phyloP scores from a whole-genome alignment of 2,888 invertebrate genomes.

The Germaria angustata region DNA sequence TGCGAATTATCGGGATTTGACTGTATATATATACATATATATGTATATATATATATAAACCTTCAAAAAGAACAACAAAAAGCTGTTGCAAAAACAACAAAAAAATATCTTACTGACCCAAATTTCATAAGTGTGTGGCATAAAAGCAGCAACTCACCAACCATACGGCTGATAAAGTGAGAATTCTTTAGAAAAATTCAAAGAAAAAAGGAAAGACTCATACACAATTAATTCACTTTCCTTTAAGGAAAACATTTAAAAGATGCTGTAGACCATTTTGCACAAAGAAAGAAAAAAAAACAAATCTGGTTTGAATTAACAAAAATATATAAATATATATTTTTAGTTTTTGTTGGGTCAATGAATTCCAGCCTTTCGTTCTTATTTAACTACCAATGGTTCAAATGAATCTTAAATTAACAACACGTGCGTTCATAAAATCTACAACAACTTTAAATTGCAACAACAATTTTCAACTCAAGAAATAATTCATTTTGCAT shows the following conservation, averaged over 20 bases:
- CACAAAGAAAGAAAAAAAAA: neutral
- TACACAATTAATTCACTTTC: slow-evolving; percentile 66
- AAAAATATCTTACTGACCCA: slow-evolving; percentile 57
- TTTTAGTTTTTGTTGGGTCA: slow-evolving; percentile 39
- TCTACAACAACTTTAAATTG: slow-evolving; percentile 16
- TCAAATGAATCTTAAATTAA: slow-evolving; percentile 45
- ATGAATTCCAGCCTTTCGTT: slow-evolving; percentile 22
- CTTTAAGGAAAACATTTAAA: slow-evolving; percentile 48
- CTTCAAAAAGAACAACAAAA: neutral
- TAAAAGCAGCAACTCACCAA: slow-evolving; percentile 2
- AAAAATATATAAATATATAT: slow-evolving; percentile 1
- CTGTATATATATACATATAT: too few species aligned
- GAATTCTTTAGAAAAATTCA: slow-evolving; percentile 3
- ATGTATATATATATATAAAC: too few species aligned
- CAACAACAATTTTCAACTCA: slow-evolving; percentile 26
- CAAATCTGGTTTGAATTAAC: slow-evolving; percentile 44
- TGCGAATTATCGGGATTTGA: too few species aligned
- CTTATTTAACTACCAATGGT: neutral
- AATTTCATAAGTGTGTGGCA: slow-evolving; percentile 50
- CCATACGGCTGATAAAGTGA: slow-evolving; percentile 7
- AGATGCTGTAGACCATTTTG: slow-evolving; percentile 36
- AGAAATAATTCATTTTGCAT: slow-evolving; percentile 3
- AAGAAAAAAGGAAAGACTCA: slow-evolving; percentile 3
- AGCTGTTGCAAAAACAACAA: neutral
- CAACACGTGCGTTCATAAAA: slow-evolving; percentile 56